These are phyloP conservation scores for Scotopteryx bipunctaria DNA, from an alignment of 2,888 invertebrate genomes.

Conservation along the genomic window DNA sequence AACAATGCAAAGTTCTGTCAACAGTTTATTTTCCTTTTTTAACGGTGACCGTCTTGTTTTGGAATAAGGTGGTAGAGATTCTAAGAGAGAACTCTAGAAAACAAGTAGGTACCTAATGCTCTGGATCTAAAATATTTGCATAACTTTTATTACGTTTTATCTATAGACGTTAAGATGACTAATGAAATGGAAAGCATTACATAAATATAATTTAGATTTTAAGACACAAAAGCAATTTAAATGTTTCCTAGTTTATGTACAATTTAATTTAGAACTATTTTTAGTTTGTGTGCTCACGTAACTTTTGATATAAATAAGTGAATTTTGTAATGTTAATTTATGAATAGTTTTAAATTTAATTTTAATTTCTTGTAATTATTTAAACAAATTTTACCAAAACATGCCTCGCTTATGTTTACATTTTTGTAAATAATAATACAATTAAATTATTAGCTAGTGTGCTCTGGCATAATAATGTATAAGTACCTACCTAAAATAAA, in stretches of 20 bases:
- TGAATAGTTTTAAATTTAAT: conserved; percentile 53
- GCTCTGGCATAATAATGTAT: conserved; percentile 72
- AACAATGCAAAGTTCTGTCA: too few relatives aligned
- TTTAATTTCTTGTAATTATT: conserved; percentile 55
- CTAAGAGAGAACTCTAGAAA: not conserved
- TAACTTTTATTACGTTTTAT: conserved; percentile 38
- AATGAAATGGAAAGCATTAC: conserved; percentile 47
- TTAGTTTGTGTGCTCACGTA: conserved; percentile 30
- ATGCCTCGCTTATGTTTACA: conserved; percentile 80
- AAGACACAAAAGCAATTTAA: conserved; percentile 60
- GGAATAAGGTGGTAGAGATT: too few relatives aligned
- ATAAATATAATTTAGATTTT: conserved; percentile 34
- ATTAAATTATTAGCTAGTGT: conserved; percentile 59
- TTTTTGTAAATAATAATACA: conserved; percentile 57
- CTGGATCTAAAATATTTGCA: conserved; percentile 26
- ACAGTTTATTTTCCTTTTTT: too few relatives aligned
- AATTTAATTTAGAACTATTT: conserved; percentile 46
- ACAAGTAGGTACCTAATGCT: conserved; percentile 5
- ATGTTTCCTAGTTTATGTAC: conserved; percentile 67
- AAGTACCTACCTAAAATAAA: conserved; percentile 48
- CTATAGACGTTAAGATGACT: conserved; percentile 35
- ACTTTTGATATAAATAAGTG: conserved; percentile 14
- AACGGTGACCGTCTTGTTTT: too few relatives aligned
- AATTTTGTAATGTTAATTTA: conserved; percentile 25
- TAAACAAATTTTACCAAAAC: conserved; percentile 79